These are phyloP conservation scores for Antedon bifida DNA, from an alignment of 35 echinoderm and acorn worm genomes.

Conservation along the genomic window DNA sequence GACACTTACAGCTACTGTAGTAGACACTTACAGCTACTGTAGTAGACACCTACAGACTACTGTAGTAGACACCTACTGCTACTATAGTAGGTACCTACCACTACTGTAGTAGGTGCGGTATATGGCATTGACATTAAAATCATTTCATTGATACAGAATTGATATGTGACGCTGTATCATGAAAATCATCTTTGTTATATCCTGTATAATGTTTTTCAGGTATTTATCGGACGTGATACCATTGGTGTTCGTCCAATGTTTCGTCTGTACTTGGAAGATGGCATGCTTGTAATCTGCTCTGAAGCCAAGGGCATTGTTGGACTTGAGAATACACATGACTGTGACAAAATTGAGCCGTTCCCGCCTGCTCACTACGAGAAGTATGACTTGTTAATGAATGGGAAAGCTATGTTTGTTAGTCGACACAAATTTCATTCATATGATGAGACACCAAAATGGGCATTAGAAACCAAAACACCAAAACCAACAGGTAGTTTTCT, in stretches of 20 bases:
- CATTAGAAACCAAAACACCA: conserved; percentile 17
- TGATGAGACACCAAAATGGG: conserved; percentile 58
- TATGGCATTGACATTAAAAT: too few relatives aligned
- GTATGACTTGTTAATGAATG: conserved; percentile 39
- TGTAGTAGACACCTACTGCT: too few relatives aligned
- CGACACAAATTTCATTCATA: conserved; percentile 38
- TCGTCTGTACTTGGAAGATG: conserved; percentile 43
- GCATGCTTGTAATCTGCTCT: conserved; percentile 58
- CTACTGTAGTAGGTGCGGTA: too few relatives aligned
- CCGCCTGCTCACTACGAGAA: conserved; percentile 61
- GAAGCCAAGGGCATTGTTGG: conserved; percentile 53
- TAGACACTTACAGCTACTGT: too few relatives aligned
- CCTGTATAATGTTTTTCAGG: too few relatives aligned
- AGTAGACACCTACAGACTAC: too few relatives aligned
- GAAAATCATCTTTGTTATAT: too few relatives aligned
- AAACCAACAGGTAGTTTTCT: conserved; percentile 11
- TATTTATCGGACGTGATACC: conserved; percentile 64
- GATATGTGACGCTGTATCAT: too few relatives aligned
- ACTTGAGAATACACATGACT: conserved; percentile 30
- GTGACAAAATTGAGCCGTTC: conserved; percentile 49
- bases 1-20: too few relatives aligned
- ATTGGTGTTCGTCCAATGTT: conserved; percentile 75
- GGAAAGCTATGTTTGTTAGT: conserved; percentile 54
- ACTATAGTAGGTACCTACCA: too few relatives aligned
- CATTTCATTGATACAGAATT: too few relatives aligned